Percentiles rank a stretch among this genome's conserved stretches.
phyloP scores from a whole-genome alignment of 2,888 invertebrate species.

The Pseudococcus jackbeardsleyi region DNA sequence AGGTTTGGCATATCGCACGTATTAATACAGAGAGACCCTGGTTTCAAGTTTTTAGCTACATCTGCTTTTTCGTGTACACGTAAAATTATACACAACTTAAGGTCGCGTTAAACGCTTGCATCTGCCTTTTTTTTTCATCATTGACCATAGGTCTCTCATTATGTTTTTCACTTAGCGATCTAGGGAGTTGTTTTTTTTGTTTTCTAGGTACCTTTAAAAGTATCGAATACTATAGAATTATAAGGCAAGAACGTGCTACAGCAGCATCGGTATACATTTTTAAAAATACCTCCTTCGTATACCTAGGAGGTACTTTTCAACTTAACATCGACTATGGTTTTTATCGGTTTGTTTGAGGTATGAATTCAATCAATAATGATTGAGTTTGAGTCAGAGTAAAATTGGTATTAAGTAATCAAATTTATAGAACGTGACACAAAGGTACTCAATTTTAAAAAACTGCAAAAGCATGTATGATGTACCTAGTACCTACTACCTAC shows the following conservation, averaged over 20 bases:
- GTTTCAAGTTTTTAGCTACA: constrained; percentile 2
- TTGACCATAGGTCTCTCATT: constrained; percentile 55
- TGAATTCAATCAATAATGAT: background rate
- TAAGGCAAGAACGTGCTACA: background rate
- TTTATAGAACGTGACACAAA: background rate
- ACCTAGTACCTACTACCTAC: too few species aligned
- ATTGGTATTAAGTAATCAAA: background rate
- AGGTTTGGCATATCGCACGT: constrained; percentile 33
- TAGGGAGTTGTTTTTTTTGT: constrained; percentile 50
- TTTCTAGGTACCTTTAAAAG: constrained; percentile 26
- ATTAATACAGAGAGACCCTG: background rate
- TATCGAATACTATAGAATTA: background rate
- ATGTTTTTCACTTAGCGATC: constrained; percentile 32
- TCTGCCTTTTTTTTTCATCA: constrained; percentile 25
- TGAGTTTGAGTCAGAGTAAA: background rate
- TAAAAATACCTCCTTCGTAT: background rate
- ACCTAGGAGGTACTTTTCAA: background rate
- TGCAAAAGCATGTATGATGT: too few species aligned
- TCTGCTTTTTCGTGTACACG: constrained; percentile 9
- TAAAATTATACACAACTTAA: constrained; percentile 27
- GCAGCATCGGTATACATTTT: background rate
- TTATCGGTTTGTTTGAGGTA: background rate
- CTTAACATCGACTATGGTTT: background rate
- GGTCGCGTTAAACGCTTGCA: constrained; percentile 8
- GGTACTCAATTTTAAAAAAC: too few species aligned